Evolutionary conservation across 2,888 invertebrate genomes (phyloP), one percentile per base, ranked within the genome.

Genomic region (Brachynemurus nebulosus): DNA sequence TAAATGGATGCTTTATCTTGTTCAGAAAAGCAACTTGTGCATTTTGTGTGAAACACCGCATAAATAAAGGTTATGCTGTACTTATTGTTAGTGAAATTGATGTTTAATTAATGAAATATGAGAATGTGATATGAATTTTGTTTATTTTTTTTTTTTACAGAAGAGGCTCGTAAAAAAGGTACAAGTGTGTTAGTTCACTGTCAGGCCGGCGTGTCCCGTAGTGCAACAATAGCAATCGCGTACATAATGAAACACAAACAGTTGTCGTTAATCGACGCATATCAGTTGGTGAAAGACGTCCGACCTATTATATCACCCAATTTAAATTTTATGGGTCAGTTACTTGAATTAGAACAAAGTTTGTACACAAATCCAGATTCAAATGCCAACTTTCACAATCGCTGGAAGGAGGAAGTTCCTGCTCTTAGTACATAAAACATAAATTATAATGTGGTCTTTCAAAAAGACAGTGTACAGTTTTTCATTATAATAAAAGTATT

Each of bases 281-380:
- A 84, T 67, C 78, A 81, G 55, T 76, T 82, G 59, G 93, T 95
- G 45, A 86, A 89, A 61, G 74, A 78, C 52, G 80, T 82, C 46
- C 72, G 95, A 42, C 77, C 82, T 47, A 93, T 93, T 60, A 92
- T 95, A 57, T 91, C 92, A 46, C 95, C 95, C 2, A 95, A 95
- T 65, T 72, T 92, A 48, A 95, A 93, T 61, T 95, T 95, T 67
- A 84, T 93, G 76, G 85, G 80, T 14, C 95, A 95, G 66, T 69
- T 95, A 53, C 69, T 83, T 53, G 90, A 92, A 61, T 70, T 85
- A 56, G 88, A 88, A 62, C 79, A 85, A 59, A 76, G 70, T 54
- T 64, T 83, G 52, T 67, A 71, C 44, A 66, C 65, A 46, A 54
- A 55, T 33, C 57, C 55, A 20, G 61, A 57, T 12, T 20, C 37